Evolutionary conservation across 2,797 vertebrate species (phyloP).

Genomic region (Tinamus major): DNA sequence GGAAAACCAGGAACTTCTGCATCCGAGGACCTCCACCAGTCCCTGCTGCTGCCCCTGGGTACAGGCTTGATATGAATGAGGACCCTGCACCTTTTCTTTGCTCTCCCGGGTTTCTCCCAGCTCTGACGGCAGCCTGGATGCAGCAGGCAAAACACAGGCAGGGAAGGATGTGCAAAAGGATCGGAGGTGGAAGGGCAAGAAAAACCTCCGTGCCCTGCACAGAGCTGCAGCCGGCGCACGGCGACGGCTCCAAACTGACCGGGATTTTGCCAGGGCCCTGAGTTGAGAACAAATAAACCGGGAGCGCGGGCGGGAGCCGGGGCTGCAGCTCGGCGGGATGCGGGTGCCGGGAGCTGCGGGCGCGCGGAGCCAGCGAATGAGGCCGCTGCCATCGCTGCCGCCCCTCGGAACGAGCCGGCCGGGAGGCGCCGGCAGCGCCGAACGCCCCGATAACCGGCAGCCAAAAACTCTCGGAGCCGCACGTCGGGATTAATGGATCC

Average conservation of each 20-base stretch:
- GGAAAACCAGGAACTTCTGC: background rate
- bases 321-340: background rate
- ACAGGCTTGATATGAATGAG: background rate
- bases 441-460: constrained; percentile 41
- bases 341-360: no score
- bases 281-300: background rate
- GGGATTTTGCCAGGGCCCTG: background rate
- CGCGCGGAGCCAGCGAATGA: constrained; percentile 70
- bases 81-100: background rate
- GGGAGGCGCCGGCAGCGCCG: constrained; percentile 45
- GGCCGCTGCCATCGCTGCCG: constrained; percentile 68
- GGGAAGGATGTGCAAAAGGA: background rate
- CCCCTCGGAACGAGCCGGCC: constrained; percentile 33
- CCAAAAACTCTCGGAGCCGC: constrained; percentile 64
- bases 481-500: constrained; percentile 47
- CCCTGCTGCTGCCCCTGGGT: accelerated
- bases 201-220: background rate
- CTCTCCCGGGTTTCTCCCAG: constrained; percentile 46
- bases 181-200: background rate
- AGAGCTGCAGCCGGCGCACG: background rate
- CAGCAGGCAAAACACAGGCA: constrained; percentile 9
- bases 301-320: background rate
- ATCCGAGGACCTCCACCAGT: background rate
- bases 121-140: background rate
- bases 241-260: background rate